Conservation (phyloP, 2,113 vertebrate species). For the Bagarius yarrelli region DNA sequence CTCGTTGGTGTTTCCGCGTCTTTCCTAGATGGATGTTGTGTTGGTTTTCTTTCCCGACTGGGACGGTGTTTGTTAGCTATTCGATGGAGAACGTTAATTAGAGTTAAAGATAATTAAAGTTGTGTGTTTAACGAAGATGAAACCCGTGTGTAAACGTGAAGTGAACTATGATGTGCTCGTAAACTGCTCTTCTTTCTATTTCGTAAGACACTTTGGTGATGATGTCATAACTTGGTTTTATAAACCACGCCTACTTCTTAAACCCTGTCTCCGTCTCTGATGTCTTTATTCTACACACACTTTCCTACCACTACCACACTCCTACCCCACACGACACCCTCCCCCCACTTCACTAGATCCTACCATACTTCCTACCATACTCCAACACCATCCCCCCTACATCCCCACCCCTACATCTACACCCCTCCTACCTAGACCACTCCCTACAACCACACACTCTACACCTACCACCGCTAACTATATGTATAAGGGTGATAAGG, state of each 20-base stretch:
- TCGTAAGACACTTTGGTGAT: conserved; percentile 80
- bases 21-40: conserved; percentile 62
- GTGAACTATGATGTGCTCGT: conserved; percentile 73
- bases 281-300: conserved; percentile 48
- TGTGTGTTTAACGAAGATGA: conserved; percentile 83
- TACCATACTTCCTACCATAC: too few species aligned
- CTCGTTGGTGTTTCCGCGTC: conserved; percentile 66
- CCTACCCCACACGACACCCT: background rate
- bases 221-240: conserved; percentile 82
- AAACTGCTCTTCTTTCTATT: conserved; percentile 75
- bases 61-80: conserved; percentile 89
- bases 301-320: background rate
- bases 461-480: too few species aligned
- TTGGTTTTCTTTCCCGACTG: conserved; percentile 77
- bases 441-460: too few species aligned
- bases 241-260: conserved; percentile 82
- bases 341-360: too few species aligned
- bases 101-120: conserved; percentile 74
- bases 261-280: conserved; percentile 67
- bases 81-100: conserved; percentile 78
- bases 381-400: too few species aligned
- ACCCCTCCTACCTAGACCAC: too few species aligned
- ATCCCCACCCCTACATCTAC: too few species aligned
- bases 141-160: conserved; percentile 74
- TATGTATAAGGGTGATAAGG: too few species aligned